These are phyloP conservation scores for Spodoptera frugiperda DNA, from an alignment of 1,140 invertebrate species.

Conservation along the genomic window DNA sequence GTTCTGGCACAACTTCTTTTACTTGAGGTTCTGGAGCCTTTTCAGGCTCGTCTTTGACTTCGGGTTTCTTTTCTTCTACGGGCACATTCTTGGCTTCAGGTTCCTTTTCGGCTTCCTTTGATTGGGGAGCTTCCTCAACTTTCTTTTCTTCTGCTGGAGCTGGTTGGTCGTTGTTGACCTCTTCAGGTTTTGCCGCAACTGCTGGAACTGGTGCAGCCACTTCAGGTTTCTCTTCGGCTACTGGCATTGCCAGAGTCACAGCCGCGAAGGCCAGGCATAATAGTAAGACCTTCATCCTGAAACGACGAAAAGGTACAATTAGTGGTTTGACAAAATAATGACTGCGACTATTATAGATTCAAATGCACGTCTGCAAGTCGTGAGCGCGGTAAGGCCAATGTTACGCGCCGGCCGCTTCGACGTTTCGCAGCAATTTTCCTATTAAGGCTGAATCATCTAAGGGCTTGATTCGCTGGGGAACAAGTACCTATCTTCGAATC, in stretches of 20 bases:
- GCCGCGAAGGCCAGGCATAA: constrained; percentile 82
- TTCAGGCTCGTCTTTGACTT: constrained; percentile 52
- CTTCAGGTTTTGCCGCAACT: constrained; percentile 62
- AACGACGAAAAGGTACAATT: constrained; percentile 72
- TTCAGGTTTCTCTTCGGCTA: constrained; percentile 77
- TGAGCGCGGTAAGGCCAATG: constrained; percentile 83
- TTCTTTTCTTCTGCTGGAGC: constrained; percentile 76
- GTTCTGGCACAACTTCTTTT: constrained; percentile 49
- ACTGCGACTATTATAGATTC: constrained; percentile 61
- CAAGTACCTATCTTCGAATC: constrained; percentile 67
- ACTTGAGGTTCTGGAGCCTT: constrained; percentile 54
- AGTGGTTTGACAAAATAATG: constrained; percentile 67
- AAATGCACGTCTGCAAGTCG: constrained; percentile 76
- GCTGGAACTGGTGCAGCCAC: constrained; percentile 56
- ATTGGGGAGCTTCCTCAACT: constrained; percentile 56
- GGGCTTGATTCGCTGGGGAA: constrained; percentile 70
- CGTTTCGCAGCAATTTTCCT: constrained; percentile 79
- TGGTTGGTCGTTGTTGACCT: constrained; percentile 53
- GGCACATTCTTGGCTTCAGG: constrained; percentile 57
- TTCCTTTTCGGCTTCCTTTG: constrained; percentile 60
- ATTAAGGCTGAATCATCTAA: constrained; percentile 81
- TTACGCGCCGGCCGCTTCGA: constrained; percentile 75
- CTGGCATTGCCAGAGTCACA: constrained; percentile 78
- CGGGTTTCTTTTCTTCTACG: constrained; percentile 61
- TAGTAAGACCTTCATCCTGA: constrained; percentile 84